phyloP scores from a whole-genome alignment of 92 coral and sea anemone genomes.

The Zoanthus gigantus region DNA sequence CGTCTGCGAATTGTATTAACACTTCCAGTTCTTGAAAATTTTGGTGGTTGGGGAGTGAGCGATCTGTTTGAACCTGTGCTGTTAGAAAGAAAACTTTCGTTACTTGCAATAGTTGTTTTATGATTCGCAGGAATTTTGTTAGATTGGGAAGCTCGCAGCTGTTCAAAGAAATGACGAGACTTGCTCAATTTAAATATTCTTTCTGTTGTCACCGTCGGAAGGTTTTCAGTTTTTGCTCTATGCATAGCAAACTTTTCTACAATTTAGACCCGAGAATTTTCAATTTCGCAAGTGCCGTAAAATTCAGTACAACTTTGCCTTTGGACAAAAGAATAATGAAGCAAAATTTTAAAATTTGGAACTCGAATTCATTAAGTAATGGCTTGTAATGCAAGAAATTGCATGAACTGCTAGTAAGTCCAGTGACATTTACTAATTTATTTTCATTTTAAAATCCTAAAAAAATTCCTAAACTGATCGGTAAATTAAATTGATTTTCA shows the following conservation, averaged over 20 bases:
- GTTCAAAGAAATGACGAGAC: not conserved
- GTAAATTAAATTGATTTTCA: not conserved
- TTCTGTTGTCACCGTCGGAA: constrained; percentile 16
- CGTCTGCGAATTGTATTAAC: constrained; percentile 21
- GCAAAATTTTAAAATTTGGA: not conserved
- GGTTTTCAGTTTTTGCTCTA: constrained; percentile 14
- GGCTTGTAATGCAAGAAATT: not conserved
- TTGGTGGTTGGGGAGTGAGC: constrained; percentile 41
- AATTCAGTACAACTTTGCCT: not conserved
- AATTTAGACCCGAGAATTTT: not conserved
- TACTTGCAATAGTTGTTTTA: not conserved
- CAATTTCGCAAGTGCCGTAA: not conserved
- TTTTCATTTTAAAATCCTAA: not conserved
- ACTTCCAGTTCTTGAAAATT: constrained; percentile 19
- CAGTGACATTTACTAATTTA: not conserved
- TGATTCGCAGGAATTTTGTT: not conserved
- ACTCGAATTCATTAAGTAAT: no score
- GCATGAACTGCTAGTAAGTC: not conserved
- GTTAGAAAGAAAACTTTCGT: not conserved
- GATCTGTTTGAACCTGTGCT: not conserved
- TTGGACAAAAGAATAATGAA: not conserved
- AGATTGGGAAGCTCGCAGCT: not conserved
- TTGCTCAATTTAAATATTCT: not conserved
- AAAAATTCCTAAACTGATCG: not conserved
- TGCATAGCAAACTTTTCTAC: not conserved